phyloP scores from a whole-genome alignment of 2,797 vertebrate genomes.

The Melanotaenia pygmaea region DNA sequence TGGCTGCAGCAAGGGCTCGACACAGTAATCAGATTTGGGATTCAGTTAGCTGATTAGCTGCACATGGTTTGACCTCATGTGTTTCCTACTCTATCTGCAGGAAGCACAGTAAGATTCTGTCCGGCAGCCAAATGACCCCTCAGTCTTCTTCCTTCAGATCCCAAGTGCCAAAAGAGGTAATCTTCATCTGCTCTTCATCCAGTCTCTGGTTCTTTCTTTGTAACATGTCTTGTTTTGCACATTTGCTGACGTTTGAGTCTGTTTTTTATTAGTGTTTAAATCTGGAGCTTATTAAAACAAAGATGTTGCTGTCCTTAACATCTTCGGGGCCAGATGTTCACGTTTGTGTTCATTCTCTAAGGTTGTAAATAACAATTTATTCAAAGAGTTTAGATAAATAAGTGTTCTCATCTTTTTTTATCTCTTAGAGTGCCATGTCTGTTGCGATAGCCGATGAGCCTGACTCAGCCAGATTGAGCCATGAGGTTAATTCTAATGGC shows the following conservation, averaged over 20 bases:
- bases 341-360: slow-evolving; percentile 7
- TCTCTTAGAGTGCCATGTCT: slow-evolving; percentile 56
- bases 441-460: slow-evolving; percentile 68
- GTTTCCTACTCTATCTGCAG: slow-evolving; percentile 67
- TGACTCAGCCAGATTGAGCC: slow-evolving; percentile 69
- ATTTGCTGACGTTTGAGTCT: slow-evolving; percentile 3
- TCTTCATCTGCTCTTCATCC: background rate
- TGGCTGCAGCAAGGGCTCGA: background rate
- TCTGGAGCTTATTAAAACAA: slow-evolving; percentile 24
- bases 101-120: slow-evolving; percentile 97
- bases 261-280: slow-evolving; percentile 13
- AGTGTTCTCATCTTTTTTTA: background rate
- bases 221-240: background rate
- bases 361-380: slow-evolving; percentile 16
- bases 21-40: slow-evolving; percentile 7
- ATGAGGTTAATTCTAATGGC: slow-evolving; percentile 61
- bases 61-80: slow-evolving; percentile 25
- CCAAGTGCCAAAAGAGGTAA: slow-evolving; percentile 94
- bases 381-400: background rate
- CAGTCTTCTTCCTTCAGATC: slow-evolving; percentile 85
- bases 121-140: slow-evolving; percentile 83
- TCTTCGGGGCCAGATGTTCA: background rate
- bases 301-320: slow-evolving; percentile 16
- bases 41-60: slow-evolving; percentile 9
- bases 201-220: background rate